Base-by-base conservation (phyloP, 2,797 vertebrate genomes). In the Morus bassanus region DNA sequence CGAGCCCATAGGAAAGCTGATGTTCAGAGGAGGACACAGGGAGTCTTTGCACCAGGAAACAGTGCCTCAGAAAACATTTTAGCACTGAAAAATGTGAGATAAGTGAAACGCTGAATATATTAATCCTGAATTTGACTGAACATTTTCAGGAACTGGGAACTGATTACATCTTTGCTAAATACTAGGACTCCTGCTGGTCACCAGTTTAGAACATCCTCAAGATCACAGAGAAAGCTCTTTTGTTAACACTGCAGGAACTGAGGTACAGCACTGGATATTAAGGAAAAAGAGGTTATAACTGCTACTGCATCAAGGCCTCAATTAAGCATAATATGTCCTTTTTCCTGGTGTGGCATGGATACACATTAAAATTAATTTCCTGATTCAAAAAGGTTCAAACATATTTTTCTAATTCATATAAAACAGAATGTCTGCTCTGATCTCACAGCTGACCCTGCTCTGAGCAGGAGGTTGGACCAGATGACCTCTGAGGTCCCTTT, bases 21-120 rank as follows among this genome's bases (percentile, higher is more conserved):
- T 25, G n/a, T 39, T 45, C 0, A 0, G 37, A 60, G 59, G 41
- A 83, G 33, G 4, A 11, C 0, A 1, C 7, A 33, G 13, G 12
- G 6, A 70, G 7, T 10, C 8, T 31, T 72, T 75, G 48, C 12
- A 53, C n/a, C 56, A 82, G 35, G 27, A 54, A 89, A 85, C 8
- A 18, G 21, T 60, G 3, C 19, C 65, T 74, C 65, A 82, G 59
- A 82, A 87, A 93, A 83, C 30, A 41, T 57, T 50, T 61, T 56
- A 63, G 68, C 48, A 57, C 24, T 9, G 27, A 89, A 65, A 74
- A 37, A 69, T 1, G 17, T 39, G 63, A 89, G n/a, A 11, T 8
- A 85, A 86, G 11, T 25, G 37, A 72, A 78, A 51, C 25, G 30
- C 17, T 7, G 35, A 75, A 77, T 61, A 67, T 9, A 50, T 51